These are phyloP conservation scores for Lepidochrysops patricia DNA, from an alignment of 2,888 invertebrate species.

Conservation along the genomic window DNA sequence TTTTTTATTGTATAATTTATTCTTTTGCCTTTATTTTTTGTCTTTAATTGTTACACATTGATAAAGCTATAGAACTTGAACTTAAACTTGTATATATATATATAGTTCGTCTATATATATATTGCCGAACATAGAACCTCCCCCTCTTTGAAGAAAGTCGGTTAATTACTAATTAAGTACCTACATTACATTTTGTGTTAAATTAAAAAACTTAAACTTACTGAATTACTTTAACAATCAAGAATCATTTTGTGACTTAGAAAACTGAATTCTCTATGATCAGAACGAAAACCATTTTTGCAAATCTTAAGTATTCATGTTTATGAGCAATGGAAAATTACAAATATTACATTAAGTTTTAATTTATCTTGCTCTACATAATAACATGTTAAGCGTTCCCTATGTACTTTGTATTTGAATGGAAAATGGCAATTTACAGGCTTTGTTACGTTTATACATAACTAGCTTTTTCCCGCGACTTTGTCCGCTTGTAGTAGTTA, in stretches of 20 bases:
- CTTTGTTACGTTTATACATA: background rate
- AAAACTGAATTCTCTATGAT: background rate
- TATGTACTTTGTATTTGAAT: background rate
- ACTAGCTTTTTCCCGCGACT: no score
- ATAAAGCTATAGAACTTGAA: background rate
- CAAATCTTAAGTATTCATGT: background rate
- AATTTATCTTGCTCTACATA: background rate
- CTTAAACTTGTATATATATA: no score
- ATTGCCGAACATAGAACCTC: no score
- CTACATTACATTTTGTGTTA: no score
- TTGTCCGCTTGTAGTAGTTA: no score
- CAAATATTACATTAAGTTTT: background rate
- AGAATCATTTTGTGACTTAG: no score
- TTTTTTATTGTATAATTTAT: background rate
- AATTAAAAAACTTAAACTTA: no score
- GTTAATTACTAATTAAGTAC: no score
- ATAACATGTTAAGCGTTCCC: background rate
- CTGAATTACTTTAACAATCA: no score
- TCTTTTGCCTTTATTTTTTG: background rate
- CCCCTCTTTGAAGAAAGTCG: no score
- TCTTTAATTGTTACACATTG: background rate
- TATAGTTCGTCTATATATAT: no score
- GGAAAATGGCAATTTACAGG: background rate
- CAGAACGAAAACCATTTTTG: background rate
- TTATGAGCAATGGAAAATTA: background rate